These are phyloP conservation scores for Odontothrips loti DNA, from an alignment of 2,888 invertebrate species.

Conservation along the genomic window DNA sequence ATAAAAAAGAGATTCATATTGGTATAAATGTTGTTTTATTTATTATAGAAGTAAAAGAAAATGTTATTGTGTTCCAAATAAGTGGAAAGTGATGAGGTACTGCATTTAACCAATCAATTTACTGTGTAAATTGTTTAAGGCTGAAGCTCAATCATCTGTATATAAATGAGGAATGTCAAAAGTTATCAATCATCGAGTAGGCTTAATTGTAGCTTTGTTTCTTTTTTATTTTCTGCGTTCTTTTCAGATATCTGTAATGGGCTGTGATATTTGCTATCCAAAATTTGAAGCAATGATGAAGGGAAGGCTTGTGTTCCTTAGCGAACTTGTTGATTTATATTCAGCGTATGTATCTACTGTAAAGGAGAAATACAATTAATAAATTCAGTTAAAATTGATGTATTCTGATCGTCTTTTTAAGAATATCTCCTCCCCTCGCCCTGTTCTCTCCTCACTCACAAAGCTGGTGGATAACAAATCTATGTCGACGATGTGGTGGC, in stretches of 20 bases:
- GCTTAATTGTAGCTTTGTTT: neutral
- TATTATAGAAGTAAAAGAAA: neutral
- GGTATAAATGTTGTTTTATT: neutral
- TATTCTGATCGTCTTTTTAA: too few relatives aligned
- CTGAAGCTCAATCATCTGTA: neutral
- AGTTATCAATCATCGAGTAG: neutral
- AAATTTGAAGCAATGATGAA: neutral
- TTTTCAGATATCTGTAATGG: neutral
- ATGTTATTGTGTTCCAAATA: neutral
- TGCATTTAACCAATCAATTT: neutral
- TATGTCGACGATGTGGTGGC: too few relatives aligned
- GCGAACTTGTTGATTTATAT: neutral
- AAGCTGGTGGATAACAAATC: too few relatives aligned
- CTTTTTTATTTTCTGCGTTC: neutral
- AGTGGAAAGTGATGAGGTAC: neutral
- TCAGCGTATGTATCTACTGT: neutral
- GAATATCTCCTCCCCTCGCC: neutral
- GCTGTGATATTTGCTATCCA: constrained; percentile 24
- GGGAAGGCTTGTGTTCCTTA: neutral
- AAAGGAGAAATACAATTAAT: neutral
- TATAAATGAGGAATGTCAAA: neutral
- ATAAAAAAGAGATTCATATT: neutral
- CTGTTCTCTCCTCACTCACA: neutral
- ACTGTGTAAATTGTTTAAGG: neutral
- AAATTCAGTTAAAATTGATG: neutral